A percentile compares a stretch with the other conserved stretches of the same genome.
phyloP scores from a whole-genome alignment of 1,140 invertebrate genomes.

The Pseudomyrmex flavicornis region DNA sequence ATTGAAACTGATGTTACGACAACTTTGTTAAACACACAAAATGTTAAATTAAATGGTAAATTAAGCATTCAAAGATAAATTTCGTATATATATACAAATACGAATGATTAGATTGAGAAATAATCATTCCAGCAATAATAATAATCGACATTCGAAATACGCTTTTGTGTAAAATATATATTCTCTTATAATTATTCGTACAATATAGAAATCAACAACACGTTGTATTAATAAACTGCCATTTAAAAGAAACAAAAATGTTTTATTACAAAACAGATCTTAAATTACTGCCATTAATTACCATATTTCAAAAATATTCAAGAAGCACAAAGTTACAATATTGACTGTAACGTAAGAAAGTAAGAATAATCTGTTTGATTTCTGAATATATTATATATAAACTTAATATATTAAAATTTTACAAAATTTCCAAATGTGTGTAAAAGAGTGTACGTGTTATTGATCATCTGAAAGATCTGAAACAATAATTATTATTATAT shows the following conservation, averaged over 20 bases:
- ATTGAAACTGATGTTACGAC: neutral
- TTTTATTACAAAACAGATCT: neutral
- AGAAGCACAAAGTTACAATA: neutral
- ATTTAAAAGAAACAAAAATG: constrained; percentile 10
- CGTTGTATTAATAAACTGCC: neutral
- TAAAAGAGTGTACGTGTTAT: neutral
- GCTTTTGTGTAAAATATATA: neutral
- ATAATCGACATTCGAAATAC: constrained; percentile 22
- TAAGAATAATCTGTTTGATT: neutral
- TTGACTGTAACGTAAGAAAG: neutral
- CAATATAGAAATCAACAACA: constrained; percentile 30
- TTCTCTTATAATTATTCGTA: constrained; percentile 14
- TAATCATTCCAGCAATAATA: constrained; percentile 19
- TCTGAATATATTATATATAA: no score
- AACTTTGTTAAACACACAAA: neutral
- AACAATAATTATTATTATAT: constrained; percentile 33
- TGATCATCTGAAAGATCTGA: neutral
- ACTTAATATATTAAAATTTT: neutral
- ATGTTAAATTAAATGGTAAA: neutral
- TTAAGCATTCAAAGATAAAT: neutral
- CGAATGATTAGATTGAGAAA: constrained; percentile 17
- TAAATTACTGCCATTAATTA: constrained; percentile 2
- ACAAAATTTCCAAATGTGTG: neutral
- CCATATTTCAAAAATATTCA: constrained; percentile 5
- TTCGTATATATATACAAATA: neutral